These are phyloP conservation scores for Epirrhoe tristata DNA, from an alignment of 2,888 invertebrate species.

Conservation along the genomic window DNA sequence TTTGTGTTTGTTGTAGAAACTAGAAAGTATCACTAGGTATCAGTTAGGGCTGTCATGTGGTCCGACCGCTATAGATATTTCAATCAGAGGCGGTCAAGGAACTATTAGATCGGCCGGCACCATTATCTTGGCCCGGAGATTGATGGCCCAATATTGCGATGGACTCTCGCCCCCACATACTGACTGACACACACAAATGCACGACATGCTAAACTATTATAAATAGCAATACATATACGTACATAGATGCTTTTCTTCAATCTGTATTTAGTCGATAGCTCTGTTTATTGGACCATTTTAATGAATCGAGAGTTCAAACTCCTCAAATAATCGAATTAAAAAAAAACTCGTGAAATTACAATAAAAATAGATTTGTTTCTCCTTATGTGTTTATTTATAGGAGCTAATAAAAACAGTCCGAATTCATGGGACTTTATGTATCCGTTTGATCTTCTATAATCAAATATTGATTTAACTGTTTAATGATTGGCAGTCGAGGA, in stretches of 20 bases:
- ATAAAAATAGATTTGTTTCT: conserved; percentile 1
- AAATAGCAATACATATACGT: neutral
- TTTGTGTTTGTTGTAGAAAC: neutral
- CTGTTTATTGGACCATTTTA: neutral
- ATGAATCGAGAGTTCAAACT: neutral
- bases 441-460: conserved; percentile 34
- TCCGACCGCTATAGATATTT: conserved; percentile 60
- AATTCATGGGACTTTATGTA: conserved; percentile 1
- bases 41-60: conserved; percentile 44
- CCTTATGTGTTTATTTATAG: neutral
- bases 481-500: conserved; percentile 26
- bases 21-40: neutral
- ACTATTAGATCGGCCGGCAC: conserved; percentile 69
- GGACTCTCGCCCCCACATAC: conserved; percentile 56
- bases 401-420: neutral
- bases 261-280: neutral
- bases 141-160: conserved; percentile 76
- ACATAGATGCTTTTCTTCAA: neutral
- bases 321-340: neutral
- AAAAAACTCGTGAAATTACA: neutral
- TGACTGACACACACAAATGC: conserved; percentile 44
- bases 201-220: conserved; percentile 27
- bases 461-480: conserved; percentile 40
- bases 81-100: conserved; percentile 75
- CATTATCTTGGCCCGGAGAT: conserved; percentile 75